Evolutionary conservation across 37 sponge, comb jelly and placozoan genomes (phyloP), one percentile per base, ranked within the genome.

Genomic region (Diacarnus erythraeanus): DNA sequence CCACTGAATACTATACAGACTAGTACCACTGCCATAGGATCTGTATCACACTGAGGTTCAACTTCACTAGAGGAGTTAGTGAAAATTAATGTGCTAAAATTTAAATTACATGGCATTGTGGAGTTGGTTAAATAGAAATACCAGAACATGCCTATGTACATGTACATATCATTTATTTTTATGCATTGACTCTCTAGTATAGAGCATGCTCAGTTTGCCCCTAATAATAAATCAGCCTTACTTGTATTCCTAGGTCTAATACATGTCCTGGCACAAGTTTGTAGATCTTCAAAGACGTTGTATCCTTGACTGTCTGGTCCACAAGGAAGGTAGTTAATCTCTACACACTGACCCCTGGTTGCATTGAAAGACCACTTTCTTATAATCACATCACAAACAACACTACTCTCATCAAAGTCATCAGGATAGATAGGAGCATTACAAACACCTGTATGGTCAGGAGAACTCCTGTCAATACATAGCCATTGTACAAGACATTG

Each of bases 341-440:
- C 54, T 9, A 15, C 29, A 72, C 73, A 72, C 17, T 15, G 73
- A 44, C 73, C 31, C 3, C 3, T 10, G 9, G 27, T 26, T 4
- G 29, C 30, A 44, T 43, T 72, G 73, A 44, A 72, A 56, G 73
- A 25, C 73, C 73, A 72, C 44, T n/a, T 42, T 72, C 26, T 23
- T 8, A 30, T 5, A 43, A n/a, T 8, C 10, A 23, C 73, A 23
- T 30, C 30, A 3, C n/a, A 72, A 56, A 8, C 3, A 23, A 23
- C 56, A 17, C 17, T 21, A 38, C 39, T 37, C 5, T 12, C 37
- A n/a, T 20, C 51, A 26, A 25, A 20, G 35, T 21, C 21, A 35
- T 3, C 3, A 35, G 69, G 69, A 34, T 68, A 68, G 38, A 68
- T 68, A 21, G 69, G 38, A 33, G 69, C 69, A 17, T 15, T 34